These are phyloP conservation scores for Labeo calbasu DNA, from an alignment of 2,797 vertebrate species.

Conservation along the genomic window DNA sequence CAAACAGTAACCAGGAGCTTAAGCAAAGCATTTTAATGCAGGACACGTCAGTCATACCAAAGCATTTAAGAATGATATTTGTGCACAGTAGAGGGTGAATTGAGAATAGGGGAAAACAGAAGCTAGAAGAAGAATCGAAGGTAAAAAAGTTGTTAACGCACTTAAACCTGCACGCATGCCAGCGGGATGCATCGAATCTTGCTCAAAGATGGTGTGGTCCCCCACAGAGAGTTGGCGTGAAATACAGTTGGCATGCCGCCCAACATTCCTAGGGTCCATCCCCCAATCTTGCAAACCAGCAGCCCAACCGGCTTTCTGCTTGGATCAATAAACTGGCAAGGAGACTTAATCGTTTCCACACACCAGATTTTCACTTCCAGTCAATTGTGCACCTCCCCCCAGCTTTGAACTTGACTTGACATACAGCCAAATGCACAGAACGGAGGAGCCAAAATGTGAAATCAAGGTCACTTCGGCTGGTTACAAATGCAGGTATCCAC, in stretches of 20 bases:
- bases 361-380: constrained; percentile 31
- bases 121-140: not conserved
- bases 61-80: not conserved
- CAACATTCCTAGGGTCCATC: constrained; percentile 13
- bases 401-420: constrained; percentile 26
- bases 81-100: not conserved
- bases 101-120: not conserved
- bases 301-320: constrained; percentile 8
- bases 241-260: not conserved
- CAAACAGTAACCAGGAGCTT: constrained; percentile 21
- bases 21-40: constrained; percentile 7
- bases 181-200: not conserved
- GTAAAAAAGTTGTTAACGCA: not conserved
- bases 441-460: constrained; percentile 50
- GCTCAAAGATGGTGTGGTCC: not conserved
- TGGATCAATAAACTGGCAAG: constrained; percentile 46
- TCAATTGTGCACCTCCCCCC: not conserved
- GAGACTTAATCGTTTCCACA: constrained; percentile 38
- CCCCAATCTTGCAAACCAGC: not conserved
- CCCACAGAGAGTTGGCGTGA: not conserved
- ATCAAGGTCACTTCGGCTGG: constrained; percentile 42
- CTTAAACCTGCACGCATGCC: not conserved
- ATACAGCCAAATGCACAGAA: constrained; percentile 45
- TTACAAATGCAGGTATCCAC: constrained; percentile 54
- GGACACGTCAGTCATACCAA: not conserved